Base-by-base conservation (phyloP, 2,888 invertebrate genomes). In the Dasysyrphus albostriatus region DNA sequence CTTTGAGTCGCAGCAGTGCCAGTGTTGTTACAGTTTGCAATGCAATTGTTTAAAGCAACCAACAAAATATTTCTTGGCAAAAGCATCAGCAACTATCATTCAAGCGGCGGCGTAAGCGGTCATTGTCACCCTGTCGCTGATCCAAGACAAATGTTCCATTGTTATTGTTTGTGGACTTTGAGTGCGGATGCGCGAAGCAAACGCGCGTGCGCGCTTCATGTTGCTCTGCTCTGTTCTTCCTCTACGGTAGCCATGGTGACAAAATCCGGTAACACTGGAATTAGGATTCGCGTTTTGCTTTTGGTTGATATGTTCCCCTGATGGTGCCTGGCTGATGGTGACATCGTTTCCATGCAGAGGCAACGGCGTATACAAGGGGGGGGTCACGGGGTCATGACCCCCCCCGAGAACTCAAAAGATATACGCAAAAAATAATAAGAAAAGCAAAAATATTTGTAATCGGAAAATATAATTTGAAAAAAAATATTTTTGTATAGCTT, bases 121-220 rank as follows among this genome's bases (percentile, higher is more conserved):
- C 90, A 90, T 90, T 90, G 90, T 90, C 90, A 89, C 89, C 89
- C 88, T 87, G 88, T 82, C 88, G 76, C 83, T 83, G 59, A 63
- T 80, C 87, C 84, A 89, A 89, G 89, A 89, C 89, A 89, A 90
- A 90, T 90, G 89, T 90, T 88, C 89, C 89, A 91, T 90, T 90
- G 90, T 91, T 89, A 76, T 88, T 49, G 82, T 82, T 81, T 54
- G 84, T 63, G 72, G 59, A 51, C 44, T 79, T 44, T 19, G 42
- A 61, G 51, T 58, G 61, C 56, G 34, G 47, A 77, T 61, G 63
- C 78, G 67, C 58, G 24, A 58, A 67, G 34, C 69, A 29, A 69
- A 39, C 51, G 54, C 69, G 82, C 76, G 81, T 70, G 67, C 56
- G 47, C 75, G 37, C 72, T 32, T 72, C 51, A 49, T 70, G 24